Conservation (phyloP, 2,113 vertebrate species). For the Sphaerodactylus townsendi region DNA sequence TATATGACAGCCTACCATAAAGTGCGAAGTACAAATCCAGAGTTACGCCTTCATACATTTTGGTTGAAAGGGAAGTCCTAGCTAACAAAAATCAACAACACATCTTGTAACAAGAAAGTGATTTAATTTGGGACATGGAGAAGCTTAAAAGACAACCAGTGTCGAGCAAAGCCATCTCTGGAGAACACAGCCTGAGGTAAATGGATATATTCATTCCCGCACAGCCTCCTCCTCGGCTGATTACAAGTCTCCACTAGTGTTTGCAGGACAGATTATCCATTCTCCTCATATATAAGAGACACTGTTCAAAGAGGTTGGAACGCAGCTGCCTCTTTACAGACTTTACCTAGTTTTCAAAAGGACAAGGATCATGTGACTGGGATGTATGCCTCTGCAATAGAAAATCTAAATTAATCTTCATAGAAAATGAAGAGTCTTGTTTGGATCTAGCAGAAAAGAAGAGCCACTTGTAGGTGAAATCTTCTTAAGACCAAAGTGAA, state of each 20-base stretch:
- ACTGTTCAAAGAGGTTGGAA: conserved; percentile 71
- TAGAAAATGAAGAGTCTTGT: conserved; percentile 63
- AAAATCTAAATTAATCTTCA: conserved; percentile 76
- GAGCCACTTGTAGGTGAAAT: conserved; percentile 71
- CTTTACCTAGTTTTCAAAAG: conserved; percentile 69
- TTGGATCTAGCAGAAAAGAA: conserved; percentile 66
- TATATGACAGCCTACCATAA: not conserved
- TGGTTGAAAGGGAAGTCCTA: conserved; percentile 25
- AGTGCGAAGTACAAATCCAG: not conserved
- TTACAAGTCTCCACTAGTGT: conserved; percentile 72
- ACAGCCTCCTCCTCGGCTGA: conserved; percentile 62
- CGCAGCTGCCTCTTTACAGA: conserved; percentile 75
- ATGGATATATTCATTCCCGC: conserved; percentile 73
- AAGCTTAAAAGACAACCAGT: conserved; percentile 41
- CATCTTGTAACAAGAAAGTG: conserved; percentile 35
- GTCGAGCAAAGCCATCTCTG: conserved; percentile 56
- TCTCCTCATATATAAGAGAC: conserved; percentile 69
- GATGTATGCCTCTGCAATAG: conserved; percentile 60
- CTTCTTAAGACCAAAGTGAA: conserved; percentile 70
- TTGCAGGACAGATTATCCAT: conserved; percentile 76
- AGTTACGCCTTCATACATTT: not conserved
- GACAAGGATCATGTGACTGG: conserved; percentile 54
- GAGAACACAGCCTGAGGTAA: conserved; percentile 63
- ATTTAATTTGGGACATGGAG: conserved; percentile 38
- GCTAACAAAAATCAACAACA: conserved; percentile 18